phyloP scores from a whole-genome alignment of 2,888 invertebrate species.

The Plusia festucae region DNA sequence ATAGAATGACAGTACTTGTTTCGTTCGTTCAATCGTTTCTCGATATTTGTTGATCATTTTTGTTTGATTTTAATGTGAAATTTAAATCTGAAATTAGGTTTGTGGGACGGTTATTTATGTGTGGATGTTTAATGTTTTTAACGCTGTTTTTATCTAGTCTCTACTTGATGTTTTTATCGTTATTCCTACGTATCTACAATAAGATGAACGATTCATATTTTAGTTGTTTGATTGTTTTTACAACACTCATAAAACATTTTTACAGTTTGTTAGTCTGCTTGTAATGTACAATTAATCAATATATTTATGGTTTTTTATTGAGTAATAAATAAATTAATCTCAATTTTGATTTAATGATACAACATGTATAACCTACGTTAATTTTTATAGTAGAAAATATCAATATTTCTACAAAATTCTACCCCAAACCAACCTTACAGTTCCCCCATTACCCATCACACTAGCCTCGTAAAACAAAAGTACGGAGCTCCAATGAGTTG shows the following conservation, averaged over 20 bases:
- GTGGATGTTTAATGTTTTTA: not conserved
- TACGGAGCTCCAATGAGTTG: constrained; percentile 17
- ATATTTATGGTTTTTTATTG: no score
- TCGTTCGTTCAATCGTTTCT: constrained; percentile 12
- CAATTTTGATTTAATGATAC: no score
- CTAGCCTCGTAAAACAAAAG: constrained; percentile 32
- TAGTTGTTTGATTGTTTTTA: no score
- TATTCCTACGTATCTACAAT: no score
- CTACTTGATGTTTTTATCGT: not conserved
- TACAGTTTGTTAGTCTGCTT: no score
- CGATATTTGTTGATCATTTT: not conserved
- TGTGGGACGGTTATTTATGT: not conserved
- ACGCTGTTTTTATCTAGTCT: not conserved
- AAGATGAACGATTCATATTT: no score
- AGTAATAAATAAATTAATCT: no score
- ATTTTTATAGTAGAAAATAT: no score
- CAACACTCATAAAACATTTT: no score
- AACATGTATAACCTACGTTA: no score
- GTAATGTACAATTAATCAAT: no score
- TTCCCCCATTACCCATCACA: not conserved
- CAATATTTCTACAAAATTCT: no score
- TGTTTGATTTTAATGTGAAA: constrained; percentile 1
- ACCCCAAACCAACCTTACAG: not conserved
- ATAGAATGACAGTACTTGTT: constrained; percentile 11
- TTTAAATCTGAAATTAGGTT: constrained; percentile 12